These are phyloP conservation scores for Oxyura jamaicensis DNA, from an alignment of 2,113 vertebrate species.

Conservation along the genomic window DNA sequence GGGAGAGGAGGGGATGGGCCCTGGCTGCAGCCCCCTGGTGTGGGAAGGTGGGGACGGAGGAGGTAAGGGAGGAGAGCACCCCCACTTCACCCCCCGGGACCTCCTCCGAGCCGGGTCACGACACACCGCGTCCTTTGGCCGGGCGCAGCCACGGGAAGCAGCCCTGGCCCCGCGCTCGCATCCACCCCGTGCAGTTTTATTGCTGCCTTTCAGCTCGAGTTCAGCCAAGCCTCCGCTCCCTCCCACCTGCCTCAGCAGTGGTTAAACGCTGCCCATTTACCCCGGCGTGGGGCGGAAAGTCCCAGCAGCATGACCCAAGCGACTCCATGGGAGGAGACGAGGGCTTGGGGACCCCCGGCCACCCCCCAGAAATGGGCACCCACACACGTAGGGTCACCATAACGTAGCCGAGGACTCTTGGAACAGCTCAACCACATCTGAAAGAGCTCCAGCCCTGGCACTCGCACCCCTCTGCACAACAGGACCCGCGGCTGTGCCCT, in stretches of 20 bases:
- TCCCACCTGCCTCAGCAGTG: background rate
- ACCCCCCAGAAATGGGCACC: background rate
- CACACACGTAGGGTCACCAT: background rate
- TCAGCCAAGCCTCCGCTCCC: no score
- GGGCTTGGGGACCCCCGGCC: fast-evolving
- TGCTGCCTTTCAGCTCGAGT: background rate
- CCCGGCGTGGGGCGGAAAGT: background rate
- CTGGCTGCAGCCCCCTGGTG: background rate
- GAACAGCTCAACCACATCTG: no score
- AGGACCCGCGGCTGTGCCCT: background rate
- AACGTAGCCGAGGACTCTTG: background rate
- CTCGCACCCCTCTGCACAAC: no score
- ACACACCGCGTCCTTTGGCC: fast-evolving
- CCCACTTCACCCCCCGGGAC: no score
- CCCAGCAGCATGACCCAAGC: background rate
- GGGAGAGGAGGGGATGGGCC: background rate
- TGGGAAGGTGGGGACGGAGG: fast-evolving
- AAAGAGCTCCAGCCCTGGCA: no score
- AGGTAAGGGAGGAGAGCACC: no score
- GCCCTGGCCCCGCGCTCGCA: fast-evolving
- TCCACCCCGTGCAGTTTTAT: background rate
- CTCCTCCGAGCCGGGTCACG: background rate
- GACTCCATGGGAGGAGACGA: background rate
- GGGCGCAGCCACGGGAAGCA: background rate
- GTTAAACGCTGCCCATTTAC: background rate